Conservation (phyloP, 2,888 invertebrate genomes). For the Athripsodes cinereus region DNA sequence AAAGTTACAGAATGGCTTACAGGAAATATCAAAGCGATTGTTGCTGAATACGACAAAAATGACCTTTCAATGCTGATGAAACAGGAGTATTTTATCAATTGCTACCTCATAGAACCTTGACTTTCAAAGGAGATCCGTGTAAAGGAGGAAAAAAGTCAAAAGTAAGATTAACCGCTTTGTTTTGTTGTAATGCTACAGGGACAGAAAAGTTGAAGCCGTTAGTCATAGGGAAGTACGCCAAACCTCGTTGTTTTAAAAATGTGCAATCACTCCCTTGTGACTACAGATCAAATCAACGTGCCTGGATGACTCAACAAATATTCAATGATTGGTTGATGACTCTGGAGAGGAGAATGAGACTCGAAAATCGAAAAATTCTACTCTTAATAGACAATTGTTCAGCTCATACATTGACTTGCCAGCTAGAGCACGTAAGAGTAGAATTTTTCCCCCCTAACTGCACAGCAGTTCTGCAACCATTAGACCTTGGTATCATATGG, state of each 20-base stretch:
- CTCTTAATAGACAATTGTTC: no score
- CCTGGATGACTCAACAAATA: background rate
- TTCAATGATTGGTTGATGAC: background rate
- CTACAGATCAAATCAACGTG: background rate
- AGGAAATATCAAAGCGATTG: background rate
- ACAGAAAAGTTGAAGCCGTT: background rate
- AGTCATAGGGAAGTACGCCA: no score
- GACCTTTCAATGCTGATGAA: background rate
- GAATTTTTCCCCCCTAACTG: no score
- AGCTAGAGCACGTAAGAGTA: no score
- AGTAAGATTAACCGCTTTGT: background rate
- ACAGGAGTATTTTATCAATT: no score
- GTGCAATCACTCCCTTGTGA: background rate
- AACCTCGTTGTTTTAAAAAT: no score
- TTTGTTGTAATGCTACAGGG: background rate
- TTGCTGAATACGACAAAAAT: background rate
- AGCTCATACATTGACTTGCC: no score
- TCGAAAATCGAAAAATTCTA: background rate
- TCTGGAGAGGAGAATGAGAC: background rate
- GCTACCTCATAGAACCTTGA: background rate
- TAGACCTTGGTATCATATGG: no score
- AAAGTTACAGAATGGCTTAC: background rate
- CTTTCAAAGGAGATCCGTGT: background rate
- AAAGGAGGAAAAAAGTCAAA: background rate
- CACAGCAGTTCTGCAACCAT: no score